Evolutionary conservation across 2,113 vertebrate species (phyloP).

Genomic region (Zosterops pallidus): DNA sequence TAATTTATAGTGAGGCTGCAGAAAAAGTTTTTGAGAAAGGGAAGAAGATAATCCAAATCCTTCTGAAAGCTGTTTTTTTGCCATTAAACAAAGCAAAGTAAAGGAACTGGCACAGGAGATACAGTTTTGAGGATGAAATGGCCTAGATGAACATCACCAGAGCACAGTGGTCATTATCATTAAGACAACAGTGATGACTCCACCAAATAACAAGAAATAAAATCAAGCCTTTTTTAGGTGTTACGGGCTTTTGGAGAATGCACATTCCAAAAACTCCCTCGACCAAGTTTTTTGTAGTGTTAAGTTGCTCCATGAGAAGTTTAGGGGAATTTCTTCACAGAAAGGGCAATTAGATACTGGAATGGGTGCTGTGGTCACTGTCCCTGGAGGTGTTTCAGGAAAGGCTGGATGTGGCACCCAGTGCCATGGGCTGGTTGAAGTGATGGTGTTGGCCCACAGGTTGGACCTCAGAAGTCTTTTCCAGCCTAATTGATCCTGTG

Average conservation of each 20-base stretch:
- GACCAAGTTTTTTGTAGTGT: neutral
- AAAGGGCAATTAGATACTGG: neutral
- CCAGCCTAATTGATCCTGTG: neutral
- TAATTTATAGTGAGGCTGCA: too few relatives aligned
- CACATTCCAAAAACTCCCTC: neutral
- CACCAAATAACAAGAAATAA: neutral
- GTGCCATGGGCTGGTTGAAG: neutral
- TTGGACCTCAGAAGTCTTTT: neutral
- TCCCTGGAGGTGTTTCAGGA: neutral
- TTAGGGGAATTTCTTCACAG: neutral
- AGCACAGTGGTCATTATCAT: neutral
- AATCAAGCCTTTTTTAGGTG: neutral
- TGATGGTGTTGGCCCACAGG: neutral
- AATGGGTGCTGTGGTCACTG: neutral
- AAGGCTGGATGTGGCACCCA: neutral
- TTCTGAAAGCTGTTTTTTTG: neutral
- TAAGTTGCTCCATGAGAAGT: neutral
- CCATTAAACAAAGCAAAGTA: neutral
- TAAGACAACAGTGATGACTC: neutral
- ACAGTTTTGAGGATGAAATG: neutral
- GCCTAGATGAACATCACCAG: neutral
- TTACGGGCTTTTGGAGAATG: neutral
- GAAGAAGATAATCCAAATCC: neutral
- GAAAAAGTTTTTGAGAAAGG: neutral
- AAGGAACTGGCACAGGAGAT: fast-evolving